Evolutionary conservation across 1,140 invertebrate genomes (phyloP).

Genomic region (Zelostemma sp.): DNA sequence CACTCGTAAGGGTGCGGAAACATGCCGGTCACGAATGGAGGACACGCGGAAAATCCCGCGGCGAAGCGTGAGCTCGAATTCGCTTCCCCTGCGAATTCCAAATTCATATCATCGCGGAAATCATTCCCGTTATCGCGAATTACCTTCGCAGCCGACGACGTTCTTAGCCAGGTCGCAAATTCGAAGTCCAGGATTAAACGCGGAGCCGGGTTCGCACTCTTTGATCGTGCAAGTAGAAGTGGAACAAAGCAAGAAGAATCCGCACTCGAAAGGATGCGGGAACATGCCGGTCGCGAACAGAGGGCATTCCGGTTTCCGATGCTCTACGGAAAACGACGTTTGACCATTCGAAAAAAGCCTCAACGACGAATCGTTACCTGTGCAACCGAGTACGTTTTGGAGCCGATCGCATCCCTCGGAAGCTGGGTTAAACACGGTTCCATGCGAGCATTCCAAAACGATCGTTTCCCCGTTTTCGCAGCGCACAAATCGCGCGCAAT

Average conservation of each 20-base stretch:
- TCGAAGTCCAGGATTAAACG: slow-evolving; percentile 73
- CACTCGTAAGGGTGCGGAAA: slow-evolving; percentile 74
- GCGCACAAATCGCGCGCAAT: slow-evolving; percentile 77
- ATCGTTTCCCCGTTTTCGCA: slow-evolving; percentile 74
- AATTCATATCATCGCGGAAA: no score
- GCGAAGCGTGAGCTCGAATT: no score
- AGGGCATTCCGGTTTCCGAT: slow-evolving; percentile 52
- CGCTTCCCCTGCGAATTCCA: no score
- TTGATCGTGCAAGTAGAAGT: slow-evolving; percentile 73
- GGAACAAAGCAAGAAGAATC: slow-evolving; percentile 77
- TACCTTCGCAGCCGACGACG: slow-evolving; percentile 65
- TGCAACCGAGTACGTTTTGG: slow-evolving; percentile 68
- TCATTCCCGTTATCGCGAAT: no score
- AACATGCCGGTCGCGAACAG: slow-evolving; percentile 68
- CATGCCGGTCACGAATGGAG: slow-evolving; percentile 68
- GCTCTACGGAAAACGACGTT: background rate
- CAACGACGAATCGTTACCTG: slow-evolving; percentile 47
- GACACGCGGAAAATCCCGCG: slow-evolving; percentile 49
- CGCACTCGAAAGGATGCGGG: slow-evolving; percentile 74
- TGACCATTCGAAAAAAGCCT: no score
- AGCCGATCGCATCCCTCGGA: slow-evolving; percentile 74
- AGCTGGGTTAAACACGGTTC: slow-evolving; percentile 75
- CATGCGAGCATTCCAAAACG: slow-evolving; percentile 74
- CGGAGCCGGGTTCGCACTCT: slow-evolving; percentile 75
- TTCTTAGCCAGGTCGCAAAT: slow-evolving; percentile 75